Evolutionary conservation across 2,113 vertebrate species (phyloP), one percentile per base, ranked within the genome.

Genomic region (Calypte anna): DNA sequence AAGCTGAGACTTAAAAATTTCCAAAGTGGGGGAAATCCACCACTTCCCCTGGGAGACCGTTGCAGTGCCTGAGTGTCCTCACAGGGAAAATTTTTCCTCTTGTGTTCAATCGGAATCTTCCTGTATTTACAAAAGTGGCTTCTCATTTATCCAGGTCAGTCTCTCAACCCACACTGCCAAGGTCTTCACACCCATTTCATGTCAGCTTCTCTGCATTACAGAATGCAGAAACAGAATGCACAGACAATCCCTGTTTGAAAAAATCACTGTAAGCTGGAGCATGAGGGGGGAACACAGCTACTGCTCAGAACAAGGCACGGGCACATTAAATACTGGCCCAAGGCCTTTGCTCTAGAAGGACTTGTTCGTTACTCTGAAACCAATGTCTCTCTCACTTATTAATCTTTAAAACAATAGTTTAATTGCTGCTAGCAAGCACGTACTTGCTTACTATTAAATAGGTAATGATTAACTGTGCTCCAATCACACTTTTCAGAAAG

Each of bases 331-430:
- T 44, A 93, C 44, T 48, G 48, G 78, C 61, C 77, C 55, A 61
- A 73, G 58, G 82, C 81, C 81, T 86, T 59, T 80, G 63, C 55
- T 91, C 69, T 63, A 58, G 46, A 88, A 79, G 38, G 21, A 3
- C 51, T 83, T 51, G 14, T 84, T 86, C 91, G 75, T 91, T 80
- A 63, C 70, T 16, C 16, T 38, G 58, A 89, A 86, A 53, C 43
- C 57, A 63, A 12, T 22, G 23, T n/a, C 79, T 82, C 69, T 87
- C 55, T 70, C 85, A 58, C 28, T 38, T 40, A 27, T 21, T 83
- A 78, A 81, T 83, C 57, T 88, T 92, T 90, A 78, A 92, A 90
- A 77, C 76, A 93, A 82, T 54, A 36, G 66, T 51, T 90, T 77
- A 94, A 90, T 81, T 84, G 76, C 76, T 44, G 76, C 58, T 63